Percentiles rank a stretch among this genome's conserved stretches.
Conservation (phyloP, 2,113 vertebrate genomes). For the Parotia lawesii region DNA sequence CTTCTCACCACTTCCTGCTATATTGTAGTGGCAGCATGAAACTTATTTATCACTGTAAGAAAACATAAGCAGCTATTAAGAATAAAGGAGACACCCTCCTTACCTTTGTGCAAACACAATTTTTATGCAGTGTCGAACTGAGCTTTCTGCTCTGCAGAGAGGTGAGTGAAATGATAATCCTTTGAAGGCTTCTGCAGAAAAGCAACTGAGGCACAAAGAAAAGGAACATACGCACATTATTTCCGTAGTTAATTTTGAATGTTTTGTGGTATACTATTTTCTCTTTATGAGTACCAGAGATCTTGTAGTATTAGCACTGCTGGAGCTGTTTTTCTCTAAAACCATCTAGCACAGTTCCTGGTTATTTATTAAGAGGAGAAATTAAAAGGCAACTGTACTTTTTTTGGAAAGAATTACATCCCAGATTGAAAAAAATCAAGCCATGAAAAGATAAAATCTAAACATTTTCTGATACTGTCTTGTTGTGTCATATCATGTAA, state of each 20-base stretch:
- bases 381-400: not conserved
- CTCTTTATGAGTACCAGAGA: not conserved
- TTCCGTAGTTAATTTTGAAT: not conserved
- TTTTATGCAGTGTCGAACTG: not conserved
- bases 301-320: not conserved
- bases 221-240: not conserved
- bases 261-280: not conserved
- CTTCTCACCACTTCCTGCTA: not conserved
- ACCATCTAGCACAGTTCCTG: not conserved
- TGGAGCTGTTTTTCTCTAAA: not conserved
- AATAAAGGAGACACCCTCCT: not conserved
- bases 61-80: not conserved
- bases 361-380: not conserved
- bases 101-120: not conserved
- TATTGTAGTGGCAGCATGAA: not conserved
- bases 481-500: not conserved
- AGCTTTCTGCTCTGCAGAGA: not conserved
- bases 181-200: not conserved
- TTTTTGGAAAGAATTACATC: not conserved
- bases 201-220: not conserved
- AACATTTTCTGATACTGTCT: not conserved
- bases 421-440: not conserved
- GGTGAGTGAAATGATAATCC: not conserved
- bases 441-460: not conserved
- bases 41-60: not conserved